phyloP scores from a whole-genome alignment of 1,140 invertebrate genomes.

The Neodiprion virginianus region DNA sequence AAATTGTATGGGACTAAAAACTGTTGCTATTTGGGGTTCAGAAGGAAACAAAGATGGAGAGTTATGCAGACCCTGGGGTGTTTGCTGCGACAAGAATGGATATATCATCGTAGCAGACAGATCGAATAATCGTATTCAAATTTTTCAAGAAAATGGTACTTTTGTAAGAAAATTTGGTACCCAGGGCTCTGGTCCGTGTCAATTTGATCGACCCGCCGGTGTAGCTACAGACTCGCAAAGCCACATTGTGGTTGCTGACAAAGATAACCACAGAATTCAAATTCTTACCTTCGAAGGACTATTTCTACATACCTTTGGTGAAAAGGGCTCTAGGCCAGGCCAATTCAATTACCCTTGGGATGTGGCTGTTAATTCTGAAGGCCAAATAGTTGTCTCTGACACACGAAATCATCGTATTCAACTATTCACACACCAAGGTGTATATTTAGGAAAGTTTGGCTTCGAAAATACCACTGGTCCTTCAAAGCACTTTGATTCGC shows the following conservation, averaged over 20 bases:
- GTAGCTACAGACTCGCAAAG: slow-evolving; percentile 80
- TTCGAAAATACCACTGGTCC: slow-evolving; percentile 75
- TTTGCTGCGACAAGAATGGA: slow-evolving; percentile 83
- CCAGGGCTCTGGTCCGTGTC: slow-evolving; percentile 79
- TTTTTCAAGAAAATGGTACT: slow-evolving; percentile 79
- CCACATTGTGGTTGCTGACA: slow-evolving; percentile 90
- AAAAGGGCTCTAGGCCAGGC: slow-evolving; percentile 82
- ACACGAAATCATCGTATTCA: slow-evolving; percentile 94
- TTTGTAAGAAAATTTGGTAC: slow-evolving; percentile 82
- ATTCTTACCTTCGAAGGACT: slow-evolving; percentile 81
- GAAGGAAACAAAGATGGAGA: slow-evolving; percentile 78
- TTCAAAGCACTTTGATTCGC: slow-evolving; percentile 88
- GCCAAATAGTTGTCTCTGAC: slow-evolving; percentile 90
- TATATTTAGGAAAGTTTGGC: slow-evolving; percentile 85
- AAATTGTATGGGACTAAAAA: slow-evolving; percentile 56
- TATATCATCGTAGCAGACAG: slow-evolving; percentile 88
- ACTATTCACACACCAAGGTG: slow-evolving; percentile 81
- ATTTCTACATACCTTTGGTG: slow-evolving; percentile 87
- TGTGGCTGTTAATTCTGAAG: slow-evolving; percentile 82
- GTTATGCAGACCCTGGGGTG: slow-evolving; percentile 90
- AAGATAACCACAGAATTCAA: slow-evolving; percentile 95
- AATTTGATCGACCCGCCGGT: slow-evolving; percentile 91
- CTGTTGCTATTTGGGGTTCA: slow-evolving; percentile 71
- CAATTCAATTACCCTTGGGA: slow-evolving; percentile 98
- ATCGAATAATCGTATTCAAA: slow-evolving; percentile 91